Base-by-base conservation (phyloP, 2,113 vertebrate species). In the Leptosomus discolor region DNA sequence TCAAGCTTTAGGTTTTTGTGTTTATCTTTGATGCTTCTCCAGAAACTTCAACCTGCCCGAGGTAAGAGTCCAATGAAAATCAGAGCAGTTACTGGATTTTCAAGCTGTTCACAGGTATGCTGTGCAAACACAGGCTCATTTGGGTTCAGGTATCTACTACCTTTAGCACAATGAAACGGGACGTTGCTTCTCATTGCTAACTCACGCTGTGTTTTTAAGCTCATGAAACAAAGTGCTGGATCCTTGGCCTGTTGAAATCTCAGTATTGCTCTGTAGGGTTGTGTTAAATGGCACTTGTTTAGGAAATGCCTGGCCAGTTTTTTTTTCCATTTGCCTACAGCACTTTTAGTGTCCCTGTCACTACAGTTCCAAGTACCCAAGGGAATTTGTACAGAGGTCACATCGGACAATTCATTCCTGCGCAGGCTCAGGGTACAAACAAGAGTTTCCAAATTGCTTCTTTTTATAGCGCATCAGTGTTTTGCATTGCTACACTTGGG, bases 11-110 rank as follows among this genome's bases (percentile, higher is more conserved):
- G 56, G 36, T 23, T 85, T 70, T 27, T 75, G 36, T 65, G n/a
- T 54, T 92, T 48, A 67, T 56, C 63, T 80, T 91, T 83, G 64
- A 70, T 69, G 51, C 69, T 68, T 24, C 54, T 95, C 74, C 74
- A 76, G 65, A 63, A 56, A 23, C 51, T 48, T 94, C 76, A 71
- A n/a, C 65, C 36, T 9, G 68, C 84, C 78, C 24, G 76, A 71
- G 58, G 85, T 65, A 34, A 18, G 19, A 92, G 73, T 12, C 22
- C 34, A 73, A n/a, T 68, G 90, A 81, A 36, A 46, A 78, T 36
- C 54, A 54, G 16, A 78, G 70, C 65, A 51, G 21, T 37, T 41
- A 4, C 4, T 74, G 70, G 56, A n/a, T 81, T 83, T 53, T 41
- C 26, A 30, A 67, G 53, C 36, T 75, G 23, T 83, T 91, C 84